Percentiles rank a stretch among this genome's conserved stretches.
These are phyloP conservation scores for Hippocampus abdominalis DNA, from an alignment of 2,113 vertebrate genomes.

Conservation along the genomic window DNA sequence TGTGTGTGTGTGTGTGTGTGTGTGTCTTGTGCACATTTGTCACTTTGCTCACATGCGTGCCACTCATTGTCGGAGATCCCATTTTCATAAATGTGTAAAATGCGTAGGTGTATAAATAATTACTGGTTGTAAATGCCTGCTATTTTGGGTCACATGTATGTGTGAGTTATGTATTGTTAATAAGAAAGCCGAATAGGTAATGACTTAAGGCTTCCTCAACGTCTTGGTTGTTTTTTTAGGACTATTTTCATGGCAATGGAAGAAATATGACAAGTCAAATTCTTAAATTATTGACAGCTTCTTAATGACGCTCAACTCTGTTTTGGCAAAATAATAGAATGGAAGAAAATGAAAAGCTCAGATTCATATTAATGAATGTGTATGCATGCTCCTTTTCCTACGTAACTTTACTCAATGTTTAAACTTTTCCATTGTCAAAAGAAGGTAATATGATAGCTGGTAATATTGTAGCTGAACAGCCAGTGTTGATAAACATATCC, in stretches of 20 bases:
- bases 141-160: slow-evolving; percentile 39
- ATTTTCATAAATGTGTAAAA: slow-evolving; percentile 43
- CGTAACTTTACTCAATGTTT: background rate
- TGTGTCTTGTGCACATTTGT: background rate
- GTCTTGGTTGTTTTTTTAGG: background rate
- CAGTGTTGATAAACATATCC: no score
- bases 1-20: no score
- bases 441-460: background rate
- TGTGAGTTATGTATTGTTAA: slow-evolving; percentile 38
- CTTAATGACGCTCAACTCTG: background rate
- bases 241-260: slow-evolving; percentile 5
- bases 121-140: slow-evolving; percentile 37
- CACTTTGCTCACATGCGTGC: slow-evolving; percentile 15
- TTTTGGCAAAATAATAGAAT: background rate
- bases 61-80: slow-evolving; percentile 11
- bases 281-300: background rate
- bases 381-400: background rate
- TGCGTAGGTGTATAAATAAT: slow-evolving; percentile 46
- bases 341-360: background rate
- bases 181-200: slow-evolving; percentile 16
- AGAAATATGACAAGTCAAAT: background rate
- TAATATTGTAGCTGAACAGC: no score
- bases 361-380: background rate
- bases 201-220: slow-evolving; percentile 3
- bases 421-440: background rate